Evolutionary conservation across 2,888 invertebrate genomes (phyloP).

Genomic region (Emmelina monodactyla): DNA sequence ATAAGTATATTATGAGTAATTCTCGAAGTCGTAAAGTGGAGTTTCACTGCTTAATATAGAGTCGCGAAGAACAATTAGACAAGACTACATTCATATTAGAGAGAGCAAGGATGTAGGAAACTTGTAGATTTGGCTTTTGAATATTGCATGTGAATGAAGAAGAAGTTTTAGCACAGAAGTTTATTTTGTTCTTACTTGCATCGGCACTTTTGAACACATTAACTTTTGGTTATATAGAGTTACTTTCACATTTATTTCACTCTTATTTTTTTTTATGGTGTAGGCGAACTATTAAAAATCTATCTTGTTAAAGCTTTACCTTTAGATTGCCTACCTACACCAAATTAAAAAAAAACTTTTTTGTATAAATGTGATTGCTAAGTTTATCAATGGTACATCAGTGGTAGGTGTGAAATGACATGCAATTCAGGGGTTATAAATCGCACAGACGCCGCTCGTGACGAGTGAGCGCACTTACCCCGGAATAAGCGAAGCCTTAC

Average conservation of each 20-base stretch:
- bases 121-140: conserved; percentile 28
- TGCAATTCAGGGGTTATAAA: conserved; percentile 61
- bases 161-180: conserved; percentile 11
- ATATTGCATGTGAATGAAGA: conserved; percentile 4
- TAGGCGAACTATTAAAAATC: too few species aligned
- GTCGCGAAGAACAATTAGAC: conserved; percentile 65
- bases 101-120: not conserved
- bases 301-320: too few species aligned
- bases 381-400: conserved; percentile 24
- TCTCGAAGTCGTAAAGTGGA: conserved; percentile 59
- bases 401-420: conserved; percentile 58
- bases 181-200: too few species aligned
- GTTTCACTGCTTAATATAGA: conserved; percentile 61
- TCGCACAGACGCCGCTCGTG: conserved; percentile 51
- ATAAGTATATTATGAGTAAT: conserved; percentile 61
- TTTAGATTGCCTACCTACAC: too few species aligned
- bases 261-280: too few species aligned
- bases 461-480: conserved; percentile 52
- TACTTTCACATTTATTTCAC: too few species aligned
- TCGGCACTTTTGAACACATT: too few species aligned
- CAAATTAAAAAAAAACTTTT: too few species aligned
- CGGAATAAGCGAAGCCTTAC: conserved; percentile 34
- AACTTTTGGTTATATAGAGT: too few species aligned
- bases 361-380: too few species aligned
- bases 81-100: conserved; percentile 9